Evolutionary conservation across 1,140 invertebrate species (phyloP), one percentile per base, ranked within the genome.

Genomic region (Apocrypta bakeri): DNA sequence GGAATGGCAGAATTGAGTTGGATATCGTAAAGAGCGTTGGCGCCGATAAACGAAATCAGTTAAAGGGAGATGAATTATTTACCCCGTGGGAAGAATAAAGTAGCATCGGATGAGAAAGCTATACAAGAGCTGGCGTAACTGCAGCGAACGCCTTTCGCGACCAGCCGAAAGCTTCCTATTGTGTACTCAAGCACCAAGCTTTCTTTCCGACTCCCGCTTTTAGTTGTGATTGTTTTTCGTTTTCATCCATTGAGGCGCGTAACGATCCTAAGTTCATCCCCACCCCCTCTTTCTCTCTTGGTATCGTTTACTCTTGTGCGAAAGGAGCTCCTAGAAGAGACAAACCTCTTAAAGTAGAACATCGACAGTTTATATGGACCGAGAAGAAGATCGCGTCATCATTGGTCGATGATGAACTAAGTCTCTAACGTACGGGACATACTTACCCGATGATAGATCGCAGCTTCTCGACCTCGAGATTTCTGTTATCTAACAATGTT

Each of bases 11-110:
- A 83, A 83, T 83, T 42, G 75, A 78, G 75, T 42, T 71, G 64
- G 84, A 84, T 77, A 85, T 81, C 81, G 88, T 90, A 90, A 91
- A 90, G 86, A 88, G 88, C 83, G 83, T 87, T 87, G 88, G 88
- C 88, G 88, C 88, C 88, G 81, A 79, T 37, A 37, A 84, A 83
- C 82, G 63, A 87, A 91, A 89, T 88, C 87, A 88, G 88, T 89
- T 87, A 86, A 87, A 86, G 84, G 80, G 84, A 85, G 86, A 87
- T 88, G 87, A 89, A 86, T 89, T 90, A 90, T 91, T 89, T 89
- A 88, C 87, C 87, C 86, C 77, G 69, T 79, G 85, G 83, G 86
- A 87, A 83, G 82, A 84, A 86, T 84, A 85, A 85, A 88, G 86
- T 85, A 85, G 81, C 84, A 84, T 86, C 83, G 84, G 79, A 83